phyloP scores from a whole-genome alignment of 2,113 vertebrate species.

The Paracanthobrama guichenoti region DNA sequence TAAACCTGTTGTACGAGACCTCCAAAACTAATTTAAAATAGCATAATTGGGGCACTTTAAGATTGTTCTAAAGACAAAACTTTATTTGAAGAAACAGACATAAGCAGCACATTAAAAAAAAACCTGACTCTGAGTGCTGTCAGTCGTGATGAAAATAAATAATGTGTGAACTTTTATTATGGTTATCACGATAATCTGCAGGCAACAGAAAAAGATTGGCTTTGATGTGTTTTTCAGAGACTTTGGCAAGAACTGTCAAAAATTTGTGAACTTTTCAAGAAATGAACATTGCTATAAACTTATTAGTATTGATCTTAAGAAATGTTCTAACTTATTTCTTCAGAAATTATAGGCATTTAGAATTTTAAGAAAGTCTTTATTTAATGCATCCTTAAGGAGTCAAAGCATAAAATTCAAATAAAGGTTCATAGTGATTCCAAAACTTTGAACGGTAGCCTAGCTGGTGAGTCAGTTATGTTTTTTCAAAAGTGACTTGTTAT shows the following conservation, averaged over 20 bases:
- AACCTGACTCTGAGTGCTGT: too few species aligned
- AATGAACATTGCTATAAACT: too few species aligned
- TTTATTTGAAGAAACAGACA: neutral
- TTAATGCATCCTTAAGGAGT: neutral
- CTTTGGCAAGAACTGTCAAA: neutral
- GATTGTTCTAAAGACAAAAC: neutral
- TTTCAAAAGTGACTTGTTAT: neutral
- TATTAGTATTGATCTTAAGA: too few species aligned
- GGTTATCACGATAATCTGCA: neutral
- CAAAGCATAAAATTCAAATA: neutral
- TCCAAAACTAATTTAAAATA: too few species aligned
- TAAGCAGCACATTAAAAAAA: neutral
- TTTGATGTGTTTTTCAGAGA: neutral
- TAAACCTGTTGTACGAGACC: too few species aligned
- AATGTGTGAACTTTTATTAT: neutral
- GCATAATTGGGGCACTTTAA: too few species aligned
- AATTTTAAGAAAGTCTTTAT: too few species aligned
- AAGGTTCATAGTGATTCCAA: neutral
- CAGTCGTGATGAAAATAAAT: neutral
- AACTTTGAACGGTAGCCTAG: neutral
- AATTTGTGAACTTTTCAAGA: neutral
- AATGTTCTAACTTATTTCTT: neutral
- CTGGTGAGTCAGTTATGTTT: neutral
- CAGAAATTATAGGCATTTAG: too few species aligned
- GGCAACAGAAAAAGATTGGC: neutral